Percentiles rank a stretch among this genome's conserved stretches.
Evolutionary conservation across 2,113 vertebrate genomes (phyloP).

Genomic region (Odocoileus virginianus): DNA sequence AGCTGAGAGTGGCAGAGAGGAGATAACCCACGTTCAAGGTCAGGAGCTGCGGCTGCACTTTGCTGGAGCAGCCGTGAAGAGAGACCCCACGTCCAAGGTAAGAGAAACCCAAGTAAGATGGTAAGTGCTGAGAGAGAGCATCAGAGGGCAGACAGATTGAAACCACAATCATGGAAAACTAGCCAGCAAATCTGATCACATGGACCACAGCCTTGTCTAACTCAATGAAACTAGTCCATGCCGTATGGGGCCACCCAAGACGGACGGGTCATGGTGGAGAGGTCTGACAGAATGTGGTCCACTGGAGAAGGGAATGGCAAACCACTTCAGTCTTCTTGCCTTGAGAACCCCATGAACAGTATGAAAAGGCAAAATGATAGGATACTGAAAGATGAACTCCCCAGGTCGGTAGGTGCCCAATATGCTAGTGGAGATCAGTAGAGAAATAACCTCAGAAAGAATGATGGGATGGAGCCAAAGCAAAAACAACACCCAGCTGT

Average conservation of each 20-base stretch:
- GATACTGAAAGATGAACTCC: neutral
- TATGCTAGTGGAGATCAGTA: neutral
- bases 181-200: neutral
- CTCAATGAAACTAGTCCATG: neutral
- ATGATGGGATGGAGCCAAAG: neutral
- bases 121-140: neutral
- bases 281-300: neutral
- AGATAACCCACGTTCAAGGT: neutral
- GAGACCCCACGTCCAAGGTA: neutral
- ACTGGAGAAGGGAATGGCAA: neutral
- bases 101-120: rapidly evolving
- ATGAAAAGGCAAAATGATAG: neutral
- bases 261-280: rapidly evolving
- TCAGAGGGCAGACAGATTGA: neutral
- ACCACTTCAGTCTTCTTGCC: neutral
- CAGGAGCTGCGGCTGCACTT: rapidly evolving
- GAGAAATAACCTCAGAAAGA: neutral
- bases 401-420: rapidly evolving
- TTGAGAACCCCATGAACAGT: neutral
- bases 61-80: neutral
- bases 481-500: neutral
- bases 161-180: neutral
- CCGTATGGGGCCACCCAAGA: neutral
- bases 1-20: rapidly evolving
- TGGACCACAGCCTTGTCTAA: neutral